Evolutionary conservation across 2,113 vertebrate genomes (phyloP).

Genomic region (Serilophus lunatus): DNA sequence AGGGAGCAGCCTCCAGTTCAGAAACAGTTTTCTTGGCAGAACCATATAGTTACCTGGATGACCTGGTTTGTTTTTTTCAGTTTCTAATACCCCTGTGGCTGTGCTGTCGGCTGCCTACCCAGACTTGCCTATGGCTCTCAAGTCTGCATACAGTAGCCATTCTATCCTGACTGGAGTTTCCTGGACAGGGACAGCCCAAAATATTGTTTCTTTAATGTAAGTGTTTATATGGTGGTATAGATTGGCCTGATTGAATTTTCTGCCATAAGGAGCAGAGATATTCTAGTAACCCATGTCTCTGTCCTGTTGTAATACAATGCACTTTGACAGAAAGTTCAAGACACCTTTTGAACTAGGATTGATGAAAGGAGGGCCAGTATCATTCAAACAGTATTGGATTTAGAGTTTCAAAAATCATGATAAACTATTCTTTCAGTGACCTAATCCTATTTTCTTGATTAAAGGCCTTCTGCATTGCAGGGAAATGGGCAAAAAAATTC

Average conservation of each 20-base stretch:
- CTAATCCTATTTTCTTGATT: conserved; percentile 42
- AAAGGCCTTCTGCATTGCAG: not conserved
- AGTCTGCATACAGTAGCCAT: not conserved
- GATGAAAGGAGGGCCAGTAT: not conserved
- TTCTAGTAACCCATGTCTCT: not conserved
- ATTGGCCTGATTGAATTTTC: not conserved
- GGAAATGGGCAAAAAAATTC: not conserved
- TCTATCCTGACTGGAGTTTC: not conserved
- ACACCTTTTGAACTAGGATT: not conserved
- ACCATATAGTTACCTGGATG: not conserved
- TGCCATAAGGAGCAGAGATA: not conserved
- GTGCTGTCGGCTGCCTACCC: not conserved
- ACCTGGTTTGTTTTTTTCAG: not conserved
- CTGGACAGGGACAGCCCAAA: not conserved
- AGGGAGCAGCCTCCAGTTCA: not conserved
- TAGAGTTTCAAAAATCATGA: conserved; percentile 17
- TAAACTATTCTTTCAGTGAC: conserved; percentile 3
- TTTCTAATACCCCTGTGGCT: not conserved
- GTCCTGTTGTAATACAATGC: not conserved
- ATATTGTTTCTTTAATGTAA: not conserved
- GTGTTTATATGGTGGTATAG: not conserved
- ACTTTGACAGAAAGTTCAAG: not conserved
- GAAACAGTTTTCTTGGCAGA: not conserved
- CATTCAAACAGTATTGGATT: not conserved
- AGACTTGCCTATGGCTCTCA: not conserved